Evolutionary conservation across 1,140 invertebrate species (phyloP), one percentile per base, ranked within the genome.

Genomic region (Trachelipus rathkii): DNA sequence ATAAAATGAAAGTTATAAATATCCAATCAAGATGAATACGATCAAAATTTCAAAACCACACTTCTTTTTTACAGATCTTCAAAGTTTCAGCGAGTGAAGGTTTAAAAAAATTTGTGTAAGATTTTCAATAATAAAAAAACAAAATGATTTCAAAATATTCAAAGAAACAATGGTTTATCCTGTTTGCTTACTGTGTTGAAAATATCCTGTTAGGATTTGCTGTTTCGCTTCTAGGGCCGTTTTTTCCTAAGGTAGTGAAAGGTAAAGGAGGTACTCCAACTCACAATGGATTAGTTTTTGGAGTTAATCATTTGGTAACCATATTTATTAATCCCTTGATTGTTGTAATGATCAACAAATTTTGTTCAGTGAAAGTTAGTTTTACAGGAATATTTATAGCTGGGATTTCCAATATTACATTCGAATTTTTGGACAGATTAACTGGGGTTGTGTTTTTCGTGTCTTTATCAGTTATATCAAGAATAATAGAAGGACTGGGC

Each of bases 241-340:
- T 75, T 67, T 75, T 60, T 53, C 73, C 73, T 7, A 23, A 44
- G 21, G 73, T 33, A 68, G 73, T 60, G 23, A 53, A 75, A 45
- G n/a, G 44, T 3, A 75, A 67, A 75, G 73, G 73, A 23, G 73
- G 46, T 23, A 33, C 73, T 21, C 19, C 73, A 8, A 67, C 73
- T 45, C 11, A 75, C 15, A 60, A 75, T 33, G 73, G 73, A 11
- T 75, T 75, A 43, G 53, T 75, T 43, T 75, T 75, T 45, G 73
- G 73, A 1, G 8, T 67, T 21, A 68, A 68, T 44, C 19, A 43
- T n/a, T 43, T 75, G 23, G 73, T 75, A 9, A 67, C 67, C 23
- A 60, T 75, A 33, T 23, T 75, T 24, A 11, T 75, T 44, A 75
- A 53, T 44, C 73, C 73, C 21, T 15, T 75, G 0, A 33, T 68